Conservation (phyloP, 2,888 invertebrate species). For the Lordiphosa fenestrarum region DNA sequence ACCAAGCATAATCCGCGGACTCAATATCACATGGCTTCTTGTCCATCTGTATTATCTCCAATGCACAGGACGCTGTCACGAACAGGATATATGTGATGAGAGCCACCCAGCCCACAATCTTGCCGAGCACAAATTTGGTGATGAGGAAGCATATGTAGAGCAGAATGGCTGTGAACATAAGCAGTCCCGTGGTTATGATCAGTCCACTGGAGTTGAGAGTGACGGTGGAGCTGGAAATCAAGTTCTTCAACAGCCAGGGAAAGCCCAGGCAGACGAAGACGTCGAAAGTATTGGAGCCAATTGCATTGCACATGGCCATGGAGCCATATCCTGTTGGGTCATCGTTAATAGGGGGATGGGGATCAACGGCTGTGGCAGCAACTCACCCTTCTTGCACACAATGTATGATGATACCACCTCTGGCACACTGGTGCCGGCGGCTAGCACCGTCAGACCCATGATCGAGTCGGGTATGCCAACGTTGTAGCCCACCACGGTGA, state of each 20-base stretch:
- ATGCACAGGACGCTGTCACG: conserved; percentile 82
- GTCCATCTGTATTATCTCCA: conserved; percentile 23
- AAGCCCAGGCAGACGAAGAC: conserved; percentile 90
- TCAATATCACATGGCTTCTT: conserved; percentile 38
- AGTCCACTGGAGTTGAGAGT: conserved; percentile 91
- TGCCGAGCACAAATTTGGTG: conserved; percentile 90
- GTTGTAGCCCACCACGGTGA: conserved; percentile 90
- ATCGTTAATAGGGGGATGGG: no score
- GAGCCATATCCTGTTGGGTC: conserved; percentile 83
- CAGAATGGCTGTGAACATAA: conserved; percentile 89
- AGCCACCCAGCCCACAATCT: conserved; percentile 89
- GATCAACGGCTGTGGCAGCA: no score
- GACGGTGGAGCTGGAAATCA: conserved; percentile 86
- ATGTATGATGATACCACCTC: conserved; percentile 96
- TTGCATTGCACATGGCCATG: conserved; percentile 94
- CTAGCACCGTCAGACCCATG: conserved; percentile 95
- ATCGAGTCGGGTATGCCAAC: conserved; percentile 91
- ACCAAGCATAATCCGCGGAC: background rate
- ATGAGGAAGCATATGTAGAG: conserved; percentile 88
- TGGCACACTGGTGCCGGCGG: conserved; percentile 94
- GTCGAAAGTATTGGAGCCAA: conserved; percentile 94
- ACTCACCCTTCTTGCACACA: conserved; percentile 91
- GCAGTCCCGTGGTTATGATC: conserved; percentile 91
- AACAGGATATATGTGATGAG: conserved; percentile 91
- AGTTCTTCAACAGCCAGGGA: conserved; percentile 92